These are phyloP conservation scores for Palythoa caribaeorum DNA, from an alignment of 92 coral and sea anemone genomes.

Conservation along the genomic window DNA sequence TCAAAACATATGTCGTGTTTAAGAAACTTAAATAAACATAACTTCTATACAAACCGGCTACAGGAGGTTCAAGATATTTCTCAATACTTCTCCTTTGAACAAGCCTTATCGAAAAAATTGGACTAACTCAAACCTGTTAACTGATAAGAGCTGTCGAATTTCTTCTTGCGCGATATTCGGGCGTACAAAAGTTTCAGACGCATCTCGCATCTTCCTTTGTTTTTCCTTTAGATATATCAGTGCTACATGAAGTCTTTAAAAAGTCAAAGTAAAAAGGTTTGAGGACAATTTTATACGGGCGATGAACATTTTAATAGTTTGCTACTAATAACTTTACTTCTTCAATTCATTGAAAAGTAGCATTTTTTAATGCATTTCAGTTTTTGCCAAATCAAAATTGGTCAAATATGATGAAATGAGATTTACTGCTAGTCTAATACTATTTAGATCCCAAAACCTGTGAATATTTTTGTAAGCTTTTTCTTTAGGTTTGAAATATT, in stretches of 20 bases:
- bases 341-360: background rate
- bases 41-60: background rate
- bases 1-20: constrained; percentile 21
- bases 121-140: background rate
- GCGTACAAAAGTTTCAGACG: background rate
- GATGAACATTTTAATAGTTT: background rate
- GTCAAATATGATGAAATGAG: background rate
- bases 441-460: background rate
- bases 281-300: background rate
- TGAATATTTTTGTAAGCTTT: background rate
- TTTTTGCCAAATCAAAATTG: background rate
- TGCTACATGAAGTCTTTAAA: background rate
- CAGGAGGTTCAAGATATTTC: background rate
- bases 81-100: background rate
- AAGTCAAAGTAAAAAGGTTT: constrained; percentile 4
- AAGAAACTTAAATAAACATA: background rate
- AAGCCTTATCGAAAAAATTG: background rate
- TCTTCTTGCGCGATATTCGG: background rate
- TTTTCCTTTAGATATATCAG: background rate
- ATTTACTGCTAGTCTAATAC: too few relatives aligned
- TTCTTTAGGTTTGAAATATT: too few relatives aligned
- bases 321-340: background rate
- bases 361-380: background rate
- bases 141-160: background rate
- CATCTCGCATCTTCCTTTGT: background rate